Percentiles rank a stretch among this genome's conserved stretches.
Evolutionary conservation across 1,140 invertebrate genomes (phyloP).

Genomic region (Cotesia chilonis): DNA sequence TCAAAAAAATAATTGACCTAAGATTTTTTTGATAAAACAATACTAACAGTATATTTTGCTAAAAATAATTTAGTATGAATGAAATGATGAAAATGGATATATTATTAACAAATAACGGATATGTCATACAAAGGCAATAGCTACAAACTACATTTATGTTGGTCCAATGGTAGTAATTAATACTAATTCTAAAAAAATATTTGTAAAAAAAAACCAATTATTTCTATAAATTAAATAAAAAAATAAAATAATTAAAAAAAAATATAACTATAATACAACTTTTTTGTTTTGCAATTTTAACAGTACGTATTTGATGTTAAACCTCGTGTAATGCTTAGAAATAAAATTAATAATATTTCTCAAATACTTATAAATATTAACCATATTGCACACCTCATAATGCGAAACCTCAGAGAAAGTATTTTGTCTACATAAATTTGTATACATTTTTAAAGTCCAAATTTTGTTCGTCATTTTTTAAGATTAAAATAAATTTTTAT

Average conservation of each 20-base stretch:
- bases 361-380: constrained; percentile 16
- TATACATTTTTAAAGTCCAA: constrained; percentile 30
- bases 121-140: constrained; percentile 51
- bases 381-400: no score
- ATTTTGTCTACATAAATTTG: constrained; percentile 33
- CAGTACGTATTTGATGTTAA: background rate
- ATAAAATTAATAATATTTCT: constrained; percentile 19
- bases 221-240: constrained; percentile 28
- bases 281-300: constrained; percentile 6
- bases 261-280: constrained; percentile 3
- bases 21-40: no score
- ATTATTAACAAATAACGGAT: constrained; percentile 42
- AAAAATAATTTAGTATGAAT: background rate
- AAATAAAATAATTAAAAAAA: background rate
- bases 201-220: constrained; percentile 38
- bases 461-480: constrained; percentile 35
- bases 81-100: constrained; percentile 7
- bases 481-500: constrained; percentile 44
- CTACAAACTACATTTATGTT: constrained; percentile 47
- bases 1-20: no score
- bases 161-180: constrained; percentile 50
- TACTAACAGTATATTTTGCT: no score
- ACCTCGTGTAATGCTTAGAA: constrained; percentile 18
- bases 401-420: constrained; percentile 18
- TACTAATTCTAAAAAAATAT: constrained; percentile 36